Evolutionary conservation across 2,888 invertebrate species (phyloP).

Genomic region (Scaptomyza caliginosa): DNA sequence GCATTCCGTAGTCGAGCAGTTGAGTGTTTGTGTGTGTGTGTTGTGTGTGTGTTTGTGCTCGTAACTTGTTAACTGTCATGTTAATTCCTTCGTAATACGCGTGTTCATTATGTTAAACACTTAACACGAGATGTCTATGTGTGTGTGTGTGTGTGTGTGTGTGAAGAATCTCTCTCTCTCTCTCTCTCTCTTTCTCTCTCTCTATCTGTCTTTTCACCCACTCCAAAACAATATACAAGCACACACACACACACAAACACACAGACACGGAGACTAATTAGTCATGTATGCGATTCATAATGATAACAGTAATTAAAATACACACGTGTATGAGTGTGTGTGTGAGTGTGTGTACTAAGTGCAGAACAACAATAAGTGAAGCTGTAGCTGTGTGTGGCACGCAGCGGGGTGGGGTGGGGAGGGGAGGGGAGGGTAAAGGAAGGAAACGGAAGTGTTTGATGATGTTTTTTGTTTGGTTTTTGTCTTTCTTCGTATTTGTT

Average conservation of each 20-base stretch:
- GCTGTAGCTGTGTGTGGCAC: neutral
- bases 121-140: constrained; percentile 40
- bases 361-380: constrained; percentile 26
- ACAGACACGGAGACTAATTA: constrained; percentile 70
- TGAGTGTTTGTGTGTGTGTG: neutral
- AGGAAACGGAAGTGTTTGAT: neutral
- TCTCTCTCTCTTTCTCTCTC: neutral
- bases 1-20: neutral
- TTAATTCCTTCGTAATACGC: constrained; percentile 73
- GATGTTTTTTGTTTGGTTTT: neutral
- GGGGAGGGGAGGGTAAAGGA: neutral
- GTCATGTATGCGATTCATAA: constrained; percentile 78
- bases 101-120: constrained; percentile 79
- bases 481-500: constrained; percentile 6
- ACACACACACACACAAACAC: constrained; percentile 51
- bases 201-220: neutral
- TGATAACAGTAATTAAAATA: constrained; percentile 78
- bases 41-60: neutral
- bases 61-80: constrained; percentile 72
- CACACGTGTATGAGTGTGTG: constrained; percentile 19
- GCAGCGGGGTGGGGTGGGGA: neutral
- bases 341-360: constrained; percentile 26
- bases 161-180: constrained; percentile 13
- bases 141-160: constrained; percentile 11
- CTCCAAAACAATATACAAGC: too few relatives aligned